Evolutionary conservation across 2,888 invertebrate species (phyloP).

Genomic region (Trissonchulus latispiculum): DNA sequence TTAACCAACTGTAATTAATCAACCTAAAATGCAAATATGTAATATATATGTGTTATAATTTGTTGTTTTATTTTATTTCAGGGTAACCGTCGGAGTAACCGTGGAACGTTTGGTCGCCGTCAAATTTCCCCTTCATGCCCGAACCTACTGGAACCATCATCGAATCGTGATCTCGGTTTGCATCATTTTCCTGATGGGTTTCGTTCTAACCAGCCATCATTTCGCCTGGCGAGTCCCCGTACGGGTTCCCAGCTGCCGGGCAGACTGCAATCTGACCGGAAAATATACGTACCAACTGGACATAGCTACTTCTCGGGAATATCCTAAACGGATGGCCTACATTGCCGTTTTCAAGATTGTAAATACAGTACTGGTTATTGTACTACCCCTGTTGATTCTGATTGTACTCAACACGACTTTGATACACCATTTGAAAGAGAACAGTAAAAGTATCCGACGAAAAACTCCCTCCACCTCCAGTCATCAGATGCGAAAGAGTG

Average conservation of each 20-base stretch:
- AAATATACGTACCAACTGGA: background rate
- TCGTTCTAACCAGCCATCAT: slow-evolving; percentile 4
- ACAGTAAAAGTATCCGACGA: background rate
- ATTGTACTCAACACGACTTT: background rate
- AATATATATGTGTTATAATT: too few species aligned
- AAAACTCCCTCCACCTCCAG: background rate
- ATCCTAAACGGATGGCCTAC: background rate
- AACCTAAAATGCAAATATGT: too few species aligned
- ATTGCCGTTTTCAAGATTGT: background rate
- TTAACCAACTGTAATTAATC: too few species aligned
- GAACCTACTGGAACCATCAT: background rate
- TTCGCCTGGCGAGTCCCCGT: background rate
- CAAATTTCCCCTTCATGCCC: slow-evolving; percentile 9
- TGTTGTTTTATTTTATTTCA: too few species aligned
- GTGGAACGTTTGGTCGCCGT: slow-evolving; percentile 4
- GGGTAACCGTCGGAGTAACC: slow-evolving; percentile 10
- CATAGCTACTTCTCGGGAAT: background rate
- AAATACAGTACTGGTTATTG: background rate
- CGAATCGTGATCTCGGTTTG: background rate
- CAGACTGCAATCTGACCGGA: background rate
- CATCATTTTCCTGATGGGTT: background rate
- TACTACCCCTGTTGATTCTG: background rate
- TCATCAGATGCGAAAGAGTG: background rate
- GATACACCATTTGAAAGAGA: background rate
- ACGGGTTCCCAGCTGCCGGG: background rate